Percentiles rank a stretch among this genome's conserved stretches.
Evolutionary conservation across 2,888 invertebrate species (phyloP).

Genomic region (Caenorhabditis plicata): DNA sequence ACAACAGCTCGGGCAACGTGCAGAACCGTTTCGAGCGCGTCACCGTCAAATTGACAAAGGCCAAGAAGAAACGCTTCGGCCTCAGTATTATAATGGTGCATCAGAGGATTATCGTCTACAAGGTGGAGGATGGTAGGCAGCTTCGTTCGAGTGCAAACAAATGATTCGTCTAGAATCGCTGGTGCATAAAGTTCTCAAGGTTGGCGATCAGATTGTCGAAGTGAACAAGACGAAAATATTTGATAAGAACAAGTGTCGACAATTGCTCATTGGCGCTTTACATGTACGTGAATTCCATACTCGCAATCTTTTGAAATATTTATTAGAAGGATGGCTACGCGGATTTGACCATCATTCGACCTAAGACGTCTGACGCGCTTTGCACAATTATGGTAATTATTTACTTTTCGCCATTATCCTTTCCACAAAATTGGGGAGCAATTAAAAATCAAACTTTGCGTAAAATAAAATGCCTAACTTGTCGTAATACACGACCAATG

Average conservation of each 20-base stretch:
- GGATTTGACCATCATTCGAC: background rate
- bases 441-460: too few species aligned
- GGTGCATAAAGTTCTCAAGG: constrained; percentile 13
- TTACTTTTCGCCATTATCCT: too few species aligned
- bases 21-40: constrained; percentile 20
- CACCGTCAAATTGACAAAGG: constrained; percentile 4
- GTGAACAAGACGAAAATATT: constrained; percentile 7
- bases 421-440: too few species aligned
- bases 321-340: background rate
- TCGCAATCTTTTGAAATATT: too few species aligned
- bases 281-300: too few species aligned
- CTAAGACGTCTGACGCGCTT: constrained; percentile 1
- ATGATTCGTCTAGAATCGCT: constrained; percentile 16
- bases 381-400: constrained; percentile 1
- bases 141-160: background rate
- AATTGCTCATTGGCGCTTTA: constrained; percentile 11
- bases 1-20: constrained; percentile 16
- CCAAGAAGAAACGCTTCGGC: constrained; percentile 17
- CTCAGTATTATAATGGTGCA: constrained; percentile 22
- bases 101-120: constrained; percentile 25
- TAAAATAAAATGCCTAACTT: too few species aligned
- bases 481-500: too few species aligned
- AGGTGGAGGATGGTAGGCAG: constrained; percentile 16
- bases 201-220: constrained; percentile 23
- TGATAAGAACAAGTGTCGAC: constrained; percentile 15